Base-by-base conservation (phyloP, 2,797 vertebrate species). In the Gymnothorax reevesii region DNA sequence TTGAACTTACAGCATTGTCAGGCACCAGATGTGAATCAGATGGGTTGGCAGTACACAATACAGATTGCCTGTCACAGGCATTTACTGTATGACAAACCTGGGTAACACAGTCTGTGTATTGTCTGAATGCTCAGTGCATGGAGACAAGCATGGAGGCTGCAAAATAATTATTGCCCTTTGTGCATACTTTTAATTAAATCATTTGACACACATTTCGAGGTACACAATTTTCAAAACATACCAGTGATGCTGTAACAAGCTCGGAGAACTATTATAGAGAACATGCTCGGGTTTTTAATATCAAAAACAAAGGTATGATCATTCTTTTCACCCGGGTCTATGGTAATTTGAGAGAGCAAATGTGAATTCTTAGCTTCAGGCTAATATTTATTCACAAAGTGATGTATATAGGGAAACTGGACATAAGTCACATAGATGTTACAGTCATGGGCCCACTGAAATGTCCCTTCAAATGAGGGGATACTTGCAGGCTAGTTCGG, bases 11-110 rank as follows among this genome's bases (percentile, higher is more conserved):
- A 73, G 69, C 69, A 33, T 42, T 12, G 33, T 7, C 33, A 13
- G 73, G 73, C 33, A 15, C 33, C 33, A 17, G 73, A n/a, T 17
- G 73, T 42, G 73, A 13, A 33, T 6, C 73, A 42, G 73, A 66
- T 49, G 73, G 73, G 73, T 49, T 13, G 73, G 7, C 27, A 49
- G 1, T 1, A 12, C 73, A 49, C 73, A 75, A 75, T 75, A 42
- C 73, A 17, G 73, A 12, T 15, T 5, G 73, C 33, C 73, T 49
- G 33, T 75, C 73, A 49, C 33, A 33, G 15, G 73, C 73, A 75
- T 75, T 75, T 75, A 75, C 73, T 2, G 73, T 75, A 33, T 75
- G 73, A 75, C 73, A 75, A 17, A 33, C 49, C 49, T 49, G 73
- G 27, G 27, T 75, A 42, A 75, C 73, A 75, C 69, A 13, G 33